Base-by-base conservation (phyloP, 2,888 invertebrate species). In the Leucania comma region DNA sequence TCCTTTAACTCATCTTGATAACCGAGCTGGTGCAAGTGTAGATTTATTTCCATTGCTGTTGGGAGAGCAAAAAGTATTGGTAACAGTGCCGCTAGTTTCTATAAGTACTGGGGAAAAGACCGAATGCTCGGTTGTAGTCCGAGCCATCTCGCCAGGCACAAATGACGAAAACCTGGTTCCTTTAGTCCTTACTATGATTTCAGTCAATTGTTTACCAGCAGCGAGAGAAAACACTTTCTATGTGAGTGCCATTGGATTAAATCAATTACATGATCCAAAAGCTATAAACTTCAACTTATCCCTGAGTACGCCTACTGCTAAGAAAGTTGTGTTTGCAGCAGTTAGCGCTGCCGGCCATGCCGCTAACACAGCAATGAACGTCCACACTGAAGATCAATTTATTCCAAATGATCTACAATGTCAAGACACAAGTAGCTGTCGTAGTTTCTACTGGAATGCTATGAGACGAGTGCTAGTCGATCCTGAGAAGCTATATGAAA, bases 391-490 rank as follows among this genome's bases (percentile, higher is more conserved):
- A 53, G 95, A 95, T 78, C 88, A 77, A 68, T 96, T 89, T 83
- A 67, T 94, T 53, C 91, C 93, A 32, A 79, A 86, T 35, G 91
- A 92, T 72, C 85, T 95, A 67, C 77, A 82, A 51, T 74, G 78
- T 17, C 80, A 76, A 63, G 70, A 80, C 58, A 86, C 76, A 42
- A 68, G 82, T 20, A 26, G 78, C 2, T 95, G 95, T 81, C 89
- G 82, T 68, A 90, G 90, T 32, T 87, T 87, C 68, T 94, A 94
- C 80, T 96, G 96, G 96, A 93, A 95, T 83, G 88, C 93, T 6
- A 90, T 94, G 87, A 93, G 89, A 73, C 88, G 96, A 65, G 87
- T 94, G n/a, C 86, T 95, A n/a, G 89, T 95, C 14, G 90, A 95
- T 70, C 86, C 90, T 6, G 66, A 76, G 20, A 51, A 75, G 3